Conservation (phyloP, 2,113 vertebrate species). For the Zosterops borbonicus region DNA sequence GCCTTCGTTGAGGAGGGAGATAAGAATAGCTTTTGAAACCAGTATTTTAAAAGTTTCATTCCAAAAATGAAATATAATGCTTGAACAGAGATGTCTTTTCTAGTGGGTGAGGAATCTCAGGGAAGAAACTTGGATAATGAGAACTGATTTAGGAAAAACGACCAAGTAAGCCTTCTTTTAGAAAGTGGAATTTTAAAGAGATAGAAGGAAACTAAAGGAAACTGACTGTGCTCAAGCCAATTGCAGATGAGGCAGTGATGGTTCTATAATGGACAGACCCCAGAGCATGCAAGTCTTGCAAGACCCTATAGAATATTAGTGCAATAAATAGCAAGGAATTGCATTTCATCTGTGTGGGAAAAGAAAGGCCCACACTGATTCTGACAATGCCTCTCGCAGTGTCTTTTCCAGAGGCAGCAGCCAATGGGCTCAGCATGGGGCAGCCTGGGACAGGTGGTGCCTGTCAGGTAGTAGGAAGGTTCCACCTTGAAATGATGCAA, state of each 20-base stretch:
- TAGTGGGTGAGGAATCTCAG: constrained; percentile 4
- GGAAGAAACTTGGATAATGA: neutral
- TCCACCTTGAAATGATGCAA: neutral
- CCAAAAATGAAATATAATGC: constrained; percentile 41
- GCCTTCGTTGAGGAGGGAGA: constrained; percentile 7
- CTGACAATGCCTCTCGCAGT: accelerated
- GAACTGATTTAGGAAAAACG: constrained; percentile 10
- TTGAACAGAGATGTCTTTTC: neutral
- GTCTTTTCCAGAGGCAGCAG: neutral
- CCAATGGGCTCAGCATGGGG: accelerated
- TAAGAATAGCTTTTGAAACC: constrained; percentile 57
- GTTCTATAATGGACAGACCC: neutral
- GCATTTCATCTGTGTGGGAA: neutral
- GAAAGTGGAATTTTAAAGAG: constrained; percentile 11
- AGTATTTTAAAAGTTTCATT: constrained; percentile 29
- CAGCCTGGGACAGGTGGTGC: neutral
- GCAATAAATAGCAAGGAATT: neutral
- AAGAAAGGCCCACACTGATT: neutral
- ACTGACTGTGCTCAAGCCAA: neutral
- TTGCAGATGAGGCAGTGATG: neutral
- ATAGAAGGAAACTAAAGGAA: neutral
- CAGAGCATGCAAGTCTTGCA: neutral
- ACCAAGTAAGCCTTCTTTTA: neutral
- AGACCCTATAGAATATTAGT: neutral
- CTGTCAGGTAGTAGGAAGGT: neutral